phyloP scores from a whole-genome alignment of 2,113 vertebrate genomes.

The Martes martes region DNA sequence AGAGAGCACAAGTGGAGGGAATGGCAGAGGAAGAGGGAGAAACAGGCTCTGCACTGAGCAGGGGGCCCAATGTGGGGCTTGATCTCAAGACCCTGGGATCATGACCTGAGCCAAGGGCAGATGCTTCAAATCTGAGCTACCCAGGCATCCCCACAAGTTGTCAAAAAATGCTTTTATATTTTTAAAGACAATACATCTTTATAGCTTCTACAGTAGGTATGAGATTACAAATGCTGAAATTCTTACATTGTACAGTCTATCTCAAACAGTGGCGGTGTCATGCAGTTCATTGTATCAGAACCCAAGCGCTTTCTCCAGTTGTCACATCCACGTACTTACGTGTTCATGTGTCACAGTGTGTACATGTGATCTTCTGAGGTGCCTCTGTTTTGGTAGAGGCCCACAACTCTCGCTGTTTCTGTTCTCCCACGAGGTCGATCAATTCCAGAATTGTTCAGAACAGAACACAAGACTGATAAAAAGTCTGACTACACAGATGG shows the following conservation, averaged over 20 bases:
- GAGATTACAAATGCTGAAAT: background rate
- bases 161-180: background rate
- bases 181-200: background rate
- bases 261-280: background rate
- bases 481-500: conserved; percentile 15
- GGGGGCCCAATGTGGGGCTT: too few species aligned
- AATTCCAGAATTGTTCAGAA: conserved; percentile 22
- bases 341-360: background rate
- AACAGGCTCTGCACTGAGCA: too few species aligned
- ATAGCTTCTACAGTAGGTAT: background rate
- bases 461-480: background rate
- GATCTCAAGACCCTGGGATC: too few species aligned
- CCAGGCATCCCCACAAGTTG: too few species aligned
- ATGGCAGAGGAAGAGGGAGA: too few species aligned
- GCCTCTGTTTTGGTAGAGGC: background rate
- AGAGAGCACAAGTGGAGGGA: too few species aligned
- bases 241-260: background rate
- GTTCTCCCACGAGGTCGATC: background rate
- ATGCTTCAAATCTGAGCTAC: too few species aligned
- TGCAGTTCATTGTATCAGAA: background rate
- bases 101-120: too few species aligned
- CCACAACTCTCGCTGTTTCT: background rate
- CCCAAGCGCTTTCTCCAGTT: background rate
- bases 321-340: background rate
- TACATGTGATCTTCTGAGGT: background rate